Percentiles rank a stretch among this genome's conserved stretches.
phyloP scores from a whole-genome alignment of 2,888 invertebrate species.

The Ochropleura leucogaster region DNA sequence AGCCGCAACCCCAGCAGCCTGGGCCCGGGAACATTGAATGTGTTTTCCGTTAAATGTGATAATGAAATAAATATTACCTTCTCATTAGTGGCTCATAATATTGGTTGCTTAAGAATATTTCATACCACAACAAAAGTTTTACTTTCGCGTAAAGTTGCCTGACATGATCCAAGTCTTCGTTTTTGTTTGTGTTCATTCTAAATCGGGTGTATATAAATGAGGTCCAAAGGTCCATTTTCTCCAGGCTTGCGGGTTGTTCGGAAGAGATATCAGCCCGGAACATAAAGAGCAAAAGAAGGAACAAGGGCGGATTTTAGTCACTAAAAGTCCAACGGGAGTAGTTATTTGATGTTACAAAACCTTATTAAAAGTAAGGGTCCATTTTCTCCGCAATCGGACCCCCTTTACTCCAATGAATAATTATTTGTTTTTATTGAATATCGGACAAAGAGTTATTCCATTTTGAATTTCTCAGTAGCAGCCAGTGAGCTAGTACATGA shows the following conservation, averaged over 20 bases:
- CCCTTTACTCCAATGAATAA: background rate
- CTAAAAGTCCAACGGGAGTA: no score
- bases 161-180: background rate
- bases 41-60: background rate
- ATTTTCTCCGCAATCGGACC: background rate
- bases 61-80: background rate
- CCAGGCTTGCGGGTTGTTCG: no score
- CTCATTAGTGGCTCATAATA: background rate
- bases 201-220: background rate
- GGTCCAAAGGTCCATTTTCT: background rate
- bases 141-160: background rate
- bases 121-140: background rate
- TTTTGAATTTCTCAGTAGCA: no score
- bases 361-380: no score
- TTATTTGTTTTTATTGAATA: background rate
- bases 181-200: background rate
- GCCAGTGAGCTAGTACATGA: no score
- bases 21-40: background rate
- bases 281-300: no score
- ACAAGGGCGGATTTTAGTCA: no score
- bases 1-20: no score
- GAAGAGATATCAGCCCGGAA: no score
- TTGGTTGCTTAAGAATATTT: background rate
- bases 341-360: no score
- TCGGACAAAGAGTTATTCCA: background rate